phyloP scores from a whole-genome alignment of 2,797 vertebrate species.

The Carcharodon carcharias region DNA sequence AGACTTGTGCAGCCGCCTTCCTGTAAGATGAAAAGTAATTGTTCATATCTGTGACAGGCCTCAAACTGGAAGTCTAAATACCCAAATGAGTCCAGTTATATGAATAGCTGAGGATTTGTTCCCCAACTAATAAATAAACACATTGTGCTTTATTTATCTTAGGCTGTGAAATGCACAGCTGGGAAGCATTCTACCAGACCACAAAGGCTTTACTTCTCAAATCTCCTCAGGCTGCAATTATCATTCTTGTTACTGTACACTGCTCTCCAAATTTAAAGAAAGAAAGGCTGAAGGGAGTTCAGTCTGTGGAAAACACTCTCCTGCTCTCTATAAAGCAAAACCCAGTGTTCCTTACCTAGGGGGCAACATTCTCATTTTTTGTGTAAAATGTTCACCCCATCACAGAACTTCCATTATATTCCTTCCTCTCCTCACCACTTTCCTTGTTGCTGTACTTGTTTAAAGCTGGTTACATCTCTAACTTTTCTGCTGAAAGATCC shows the following conservation, averaged over 20 bases:
- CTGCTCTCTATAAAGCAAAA: neutral
- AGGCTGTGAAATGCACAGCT: conserved; percentile 28
- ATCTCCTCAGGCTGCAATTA: conserved; percentile 26
- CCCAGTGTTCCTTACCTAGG: neutral
- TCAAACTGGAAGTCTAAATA: conserved; percentile 44
- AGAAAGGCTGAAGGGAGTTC: neutral
- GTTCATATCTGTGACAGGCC: conserved; percentile 49
- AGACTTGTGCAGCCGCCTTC: conserved; percentile 42
- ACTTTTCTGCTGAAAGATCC: too few species aligned
- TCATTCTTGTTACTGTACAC: neutral
- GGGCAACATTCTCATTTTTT: neutral
- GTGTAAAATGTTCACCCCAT: neutral
- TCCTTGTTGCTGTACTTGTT: neutral
- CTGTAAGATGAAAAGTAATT: conserved; percentile 49
- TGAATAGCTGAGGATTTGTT: conserved; percentile 47
- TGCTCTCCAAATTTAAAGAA: neutral
- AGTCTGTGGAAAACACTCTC: neutral
- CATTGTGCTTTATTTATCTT: conserved; percentile 33
- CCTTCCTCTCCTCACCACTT: too few species aligned
- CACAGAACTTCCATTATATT: neutral
- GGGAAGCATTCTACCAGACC: neutral
- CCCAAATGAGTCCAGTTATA: conserved; percentile 47
- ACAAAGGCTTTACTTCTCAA: conserved; percentile 9
- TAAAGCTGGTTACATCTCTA: too few species aligned
- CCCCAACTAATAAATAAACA: conserved; percentile 25